Percentiles rank a stretch among this genome's conserved stretches.
Evolutionary conservation across 92 coral and sea anemone genomes (phyloP).

Genomic region (Zoanthus sansibaricus): DNA sequence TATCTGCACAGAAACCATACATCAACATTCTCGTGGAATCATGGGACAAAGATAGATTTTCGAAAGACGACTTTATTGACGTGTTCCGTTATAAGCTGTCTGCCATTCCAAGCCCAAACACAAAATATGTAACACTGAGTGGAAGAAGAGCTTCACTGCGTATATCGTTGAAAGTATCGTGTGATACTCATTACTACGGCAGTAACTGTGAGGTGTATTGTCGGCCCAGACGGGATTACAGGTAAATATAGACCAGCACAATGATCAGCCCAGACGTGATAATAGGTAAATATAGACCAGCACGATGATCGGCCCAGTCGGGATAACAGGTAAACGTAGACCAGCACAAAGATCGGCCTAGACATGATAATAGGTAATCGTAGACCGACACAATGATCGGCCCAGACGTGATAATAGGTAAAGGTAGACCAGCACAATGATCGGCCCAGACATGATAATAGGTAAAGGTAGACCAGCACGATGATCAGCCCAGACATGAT

Average conservation of each 20-base stretch:
- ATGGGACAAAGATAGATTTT: conserved; percentile 69
- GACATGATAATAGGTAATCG: not conserved
- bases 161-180: conserved; percentile 45
- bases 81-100: conserved; percentile 51
- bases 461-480: no score
- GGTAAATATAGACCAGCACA: not conserved
- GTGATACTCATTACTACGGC: conserved; percentile 61
- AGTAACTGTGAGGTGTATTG: conserved; percentile 59
- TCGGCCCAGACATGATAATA: no score
- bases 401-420: no score
- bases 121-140: conserved; percentile 50
- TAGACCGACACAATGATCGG: no score
- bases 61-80: conserved; percentile 66
- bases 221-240: conserved; percentile 39
- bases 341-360: not conserved
- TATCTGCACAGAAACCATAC: conserved; percentile 42
- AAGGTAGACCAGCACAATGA: no score
- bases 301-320: not conserved
- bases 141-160: conserved; percentile 62
- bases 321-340: not conserved
- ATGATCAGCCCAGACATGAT: no score
- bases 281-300: not conserved
- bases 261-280: not conserved
- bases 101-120: conserved; percentile 45
- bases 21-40: conserved; percentile 65